Percentiles rank a stretch among this genome's conserved stretches.
phyloP scores from a whole-genome alignment of 2,113 vertebrate genomes.

The Mustela nigripes region DNA sequence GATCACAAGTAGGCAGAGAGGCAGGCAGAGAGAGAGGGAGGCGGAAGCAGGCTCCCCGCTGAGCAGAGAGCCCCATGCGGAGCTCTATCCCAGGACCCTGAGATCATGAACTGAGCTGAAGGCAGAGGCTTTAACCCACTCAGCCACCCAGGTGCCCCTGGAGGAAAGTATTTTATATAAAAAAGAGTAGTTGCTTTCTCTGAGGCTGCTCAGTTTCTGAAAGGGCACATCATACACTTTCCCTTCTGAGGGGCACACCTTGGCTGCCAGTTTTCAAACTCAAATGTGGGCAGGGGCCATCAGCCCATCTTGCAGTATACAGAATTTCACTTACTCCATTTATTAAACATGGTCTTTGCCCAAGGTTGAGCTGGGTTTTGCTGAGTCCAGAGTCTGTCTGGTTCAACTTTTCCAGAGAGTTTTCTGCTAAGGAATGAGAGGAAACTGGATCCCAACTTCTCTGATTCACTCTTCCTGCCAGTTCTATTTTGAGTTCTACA shows the following conservation, averaged over 20 bases:
- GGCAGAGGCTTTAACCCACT: too few species aligned
- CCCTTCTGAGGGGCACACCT: neutral
- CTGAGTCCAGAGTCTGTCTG: neutral
- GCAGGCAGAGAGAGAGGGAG: too few species aligned
- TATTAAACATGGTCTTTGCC: neutral
- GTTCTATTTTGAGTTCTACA: neutral
- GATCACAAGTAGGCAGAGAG: too few species aligned
- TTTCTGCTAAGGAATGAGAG: neutral
- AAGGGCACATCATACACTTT: neutral
- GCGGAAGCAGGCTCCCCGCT: too few species aligned
- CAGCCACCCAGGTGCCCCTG: too few species aligned
- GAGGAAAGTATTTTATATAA: too few species aligned
- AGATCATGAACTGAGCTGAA: too few species aligned
- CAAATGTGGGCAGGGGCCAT: neutral
- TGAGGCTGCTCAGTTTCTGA: neutral
- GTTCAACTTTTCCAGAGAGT: neutral
- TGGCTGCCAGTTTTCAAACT: neutral
- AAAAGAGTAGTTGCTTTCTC: neutral
- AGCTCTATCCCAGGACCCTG: too few species aligned
- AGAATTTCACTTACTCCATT: neutral
- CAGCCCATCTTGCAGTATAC: neutral
- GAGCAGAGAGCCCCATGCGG: too few species aligned
- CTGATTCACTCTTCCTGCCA: neutral
- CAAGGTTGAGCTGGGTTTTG: neutral
- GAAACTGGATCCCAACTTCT: neutral